Percentiles rank a stretch among this genome's conserved stretches.
These are phyloP conservation scores for Charanyca ferruginea DNA, from an alignment of 2,888 invertebrate species.

Conservation along the genomic window DNA sequence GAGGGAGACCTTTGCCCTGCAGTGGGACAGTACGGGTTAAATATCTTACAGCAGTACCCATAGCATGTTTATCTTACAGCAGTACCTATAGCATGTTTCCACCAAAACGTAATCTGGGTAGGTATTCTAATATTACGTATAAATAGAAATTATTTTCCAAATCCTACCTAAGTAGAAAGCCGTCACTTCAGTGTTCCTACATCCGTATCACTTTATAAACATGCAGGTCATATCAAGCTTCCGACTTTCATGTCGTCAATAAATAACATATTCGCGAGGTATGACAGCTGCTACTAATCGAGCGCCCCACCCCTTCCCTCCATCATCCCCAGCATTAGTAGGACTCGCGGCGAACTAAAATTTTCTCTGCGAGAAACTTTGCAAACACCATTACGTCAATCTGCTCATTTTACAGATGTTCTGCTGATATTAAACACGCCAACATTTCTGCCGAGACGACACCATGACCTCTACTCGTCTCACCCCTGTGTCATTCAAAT, in stretches of 20 bases:
- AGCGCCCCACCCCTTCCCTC: conserved; percentile 64
- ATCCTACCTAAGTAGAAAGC: not conserved
- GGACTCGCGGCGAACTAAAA: conserved; percentile 84
- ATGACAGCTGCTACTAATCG: conserved; percentile 90
- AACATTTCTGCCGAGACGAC: conserved; percentile 14
- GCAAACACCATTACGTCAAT: conserved; percentile 89
- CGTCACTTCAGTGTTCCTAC: not conserved
- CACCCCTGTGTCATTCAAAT: conserved; percentile 6
- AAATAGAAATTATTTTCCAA: not conserved
- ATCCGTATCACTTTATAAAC: conserved; percentile 14
- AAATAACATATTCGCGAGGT: conserved; percentile 85
- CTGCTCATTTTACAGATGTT: conserved; percentile 88
- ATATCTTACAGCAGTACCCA: no score
- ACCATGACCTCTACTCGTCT: conserved; percentile 15
- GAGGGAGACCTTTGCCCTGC: no score
- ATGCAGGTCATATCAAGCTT: conserved; percentile 55
- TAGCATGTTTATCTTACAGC: no score
- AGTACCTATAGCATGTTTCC: no score
- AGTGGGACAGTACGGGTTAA: no score
- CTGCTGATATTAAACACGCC: conserved; percentile 79
- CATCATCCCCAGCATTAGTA: conserved; percentile 75
- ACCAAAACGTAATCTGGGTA: not conserved
- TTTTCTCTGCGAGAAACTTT: conserved; percentile 85
- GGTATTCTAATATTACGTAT: not conserved
- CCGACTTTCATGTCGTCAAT: conserved; percentile 74